Conservation (phyloP, 2,113 vertebrate genomes). For the Vulpes vulpes region DNA sequence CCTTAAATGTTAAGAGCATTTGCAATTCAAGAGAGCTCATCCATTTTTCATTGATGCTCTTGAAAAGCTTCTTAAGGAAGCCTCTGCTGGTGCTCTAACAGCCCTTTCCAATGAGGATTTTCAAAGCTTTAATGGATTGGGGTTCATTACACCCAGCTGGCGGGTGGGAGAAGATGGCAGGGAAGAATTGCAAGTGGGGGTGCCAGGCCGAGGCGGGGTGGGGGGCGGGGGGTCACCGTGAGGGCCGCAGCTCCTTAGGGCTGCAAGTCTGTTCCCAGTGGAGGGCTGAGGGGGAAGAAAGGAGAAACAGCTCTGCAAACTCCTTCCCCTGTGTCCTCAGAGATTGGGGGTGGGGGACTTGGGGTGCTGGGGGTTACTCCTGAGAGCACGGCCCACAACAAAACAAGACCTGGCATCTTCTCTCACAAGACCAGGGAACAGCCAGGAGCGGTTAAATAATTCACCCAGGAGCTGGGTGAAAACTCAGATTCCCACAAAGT, state of each 20-base stretch:
- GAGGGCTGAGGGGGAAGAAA: background rate
- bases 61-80: constrained; percentile 41
- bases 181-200: background rate
- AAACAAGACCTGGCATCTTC: background rate
- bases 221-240: background rate
- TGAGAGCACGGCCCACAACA: rapidly evolving
- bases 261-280: rapidly evolving
- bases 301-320: background rate
- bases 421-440: background rate
- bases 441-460: background rate
- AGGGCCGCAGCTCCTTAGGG: background rate
- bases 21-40: constrained; percentile 39
- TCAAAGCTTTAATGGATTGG: background rate
- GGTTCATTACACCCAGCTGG: background rate
- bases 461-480: background rate
- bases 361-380: rapidly evolving
- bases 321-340: background rate
- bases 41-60: constrained; percentile 54
- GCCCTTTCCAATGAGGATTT: background rate
- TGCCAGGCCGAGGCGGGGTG: rapidly evolving
- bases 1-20: constrained; percentile 9
- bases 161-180: background rate
- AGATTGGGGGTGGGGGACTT: background rate
- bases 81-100: background rate
- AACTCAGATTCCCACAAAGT: background rate